These are phyloP conservation scores for Brachylomia viminalis DNA, from an alignment of 2,888 invertebrate genomes.

Conservation along the genomic window DNA sequence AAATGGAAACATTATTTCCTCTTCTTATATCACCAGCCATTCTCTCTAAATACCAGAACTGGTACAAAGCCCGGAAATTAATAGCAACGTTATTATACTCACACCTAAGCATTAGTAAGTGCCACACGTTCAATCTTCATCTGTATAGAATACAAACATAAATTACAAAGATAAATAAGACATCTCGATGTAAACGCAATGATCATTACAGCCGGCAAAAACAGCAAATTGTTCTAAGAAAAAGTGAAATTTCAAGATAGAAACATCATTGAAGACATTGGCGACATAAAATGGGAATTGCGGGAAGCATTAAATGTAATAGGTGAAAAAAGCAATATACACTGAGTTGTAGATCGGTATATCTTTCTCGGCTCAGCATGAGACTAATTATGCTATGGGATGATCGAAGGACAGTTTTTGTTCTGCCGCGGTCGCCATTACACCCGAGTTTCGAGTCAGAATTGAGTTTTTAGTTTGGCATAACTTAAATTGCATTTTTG, in stretches of 20 bases:
- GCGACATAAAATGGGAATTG: conserved; percentile 76
- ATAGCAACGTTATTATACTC: conserved; percentile 55
- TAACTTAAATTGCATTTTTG: conserved; percentile 90
- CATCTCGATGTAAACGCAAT: conserved; percentile 73
- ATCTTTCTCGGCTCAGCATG: conserved; percentile 81
- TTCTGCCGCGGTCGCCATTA: conserved; percentile 72
- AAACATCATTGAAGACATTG: conserved; percentile 82
- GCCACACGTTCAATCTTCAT: conserved; percentile 55
- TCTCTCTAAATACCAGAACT: conserved; percentile 51
- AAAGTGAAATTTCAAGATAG: conserved; percentile 79
- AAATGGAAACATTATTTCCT: conserved; percentile 50
- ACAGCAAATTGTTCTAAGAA: conserved; percentile 72
- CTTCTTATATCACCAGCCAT: conserved; percentile 44
- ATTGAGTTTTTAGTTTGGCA: conserved; percentile 86
- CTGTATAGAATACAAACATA: conserved; percentile 66
- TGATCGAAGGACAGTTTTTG: conserved; percentile 83
- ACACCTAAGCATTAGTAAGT: conserved; percentile 57
- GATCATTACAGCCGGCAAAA: conserved; percentile 72
- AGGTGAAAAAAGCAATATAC: conserved; percentile 73
- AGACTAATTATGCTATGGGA: conserved; percentile 86
- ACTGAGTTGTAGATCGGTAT: conserved; percentile 65
- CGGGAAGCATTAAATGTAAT: conserved; percentile 74
- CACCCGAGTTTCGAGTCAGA: conserved; percentile 77
- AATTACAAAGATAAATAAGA: conserved; percentile 74
- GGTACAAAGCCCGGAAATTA: conserved; percentile 64